Evolutionary conservation across 2,797 vertebrate genomes (phyloP).

Genomic region (Acanthornis magna): DNA sequence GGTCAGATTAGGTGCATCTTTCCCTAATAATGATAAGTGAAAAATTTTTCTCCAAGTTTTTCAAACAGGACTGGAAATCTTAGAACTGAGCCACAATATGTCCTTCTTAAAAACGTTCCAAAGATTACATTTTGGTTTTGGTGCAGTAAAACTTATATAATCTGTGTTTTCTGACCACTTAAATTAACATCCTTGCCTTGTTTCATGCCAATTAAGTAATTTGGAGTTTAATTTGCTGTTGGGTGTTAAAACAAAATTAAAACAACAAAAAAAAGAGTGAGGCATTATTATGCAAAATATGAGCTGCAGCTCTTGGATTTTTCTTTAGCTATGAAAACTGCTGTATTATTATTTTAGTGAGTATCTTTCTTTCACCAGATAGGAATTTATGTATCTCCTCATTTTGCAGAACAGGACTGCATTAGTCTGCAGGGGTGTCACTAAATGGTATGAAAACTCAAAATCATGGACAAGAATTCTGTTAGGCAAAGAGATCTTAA

Average conservation of each 20-base stretch:
- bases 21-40: neutral
- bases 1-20: neutral
- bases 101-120: neutral
- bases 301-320: neutral
- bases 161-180: neutral
- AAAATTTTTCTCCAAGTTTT: neutral
- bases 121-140: neutral
- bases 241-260: neutral
- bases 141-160: neutral
- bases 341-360: neutral
- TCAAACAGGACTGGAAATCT: neutral
- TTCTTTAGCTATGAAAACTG: neutral
- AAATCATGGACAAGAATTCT: neutral
- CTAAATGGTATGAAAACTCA: neutral
- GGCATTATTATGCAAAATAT: neutral
- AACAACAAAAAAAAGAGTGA: neutral
- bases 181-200: neutral
- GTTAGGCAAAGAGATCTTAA: neutral
- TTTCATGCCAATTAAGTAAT: neutral
- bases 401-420: neutral
- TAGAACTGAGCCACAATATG: neutral
- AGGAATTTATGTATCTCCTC: neutral
- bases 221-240: neutral
- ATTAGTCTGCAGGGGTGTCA: neutral
- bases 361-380: neutral